These are phyloP conservation scores for Drosophila funebris DNA, from an alignment of 1,140 invertebrate genomes.

Conservation along the genomic window DNA sequence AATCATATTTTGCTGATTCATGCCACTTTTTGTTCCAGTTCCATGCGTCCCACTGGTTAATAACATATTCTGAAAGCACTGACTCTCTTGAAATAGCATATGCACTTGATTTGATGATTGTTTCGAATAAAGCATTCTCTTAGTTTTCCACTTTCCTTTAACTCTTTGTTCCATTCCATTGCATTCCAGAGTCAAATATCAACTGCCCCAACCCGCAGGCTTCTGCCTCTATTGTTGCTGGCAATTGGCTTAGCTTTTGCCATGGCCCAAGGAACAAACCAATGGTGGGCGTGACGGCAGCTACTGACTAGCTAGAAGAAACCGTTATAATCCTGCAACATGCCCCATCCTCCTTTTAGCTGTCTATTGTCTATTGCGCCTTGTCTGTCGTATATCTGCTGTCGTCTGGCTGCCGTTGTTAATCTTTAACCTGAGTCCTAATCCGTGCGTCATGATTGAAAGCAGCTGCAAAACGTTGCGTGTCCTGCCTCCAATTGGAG, in stretches of 20 bases:
- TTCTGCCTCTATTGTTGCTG: not conserved
- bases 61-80: not conserved
- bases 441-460: constrained; percentile 80
- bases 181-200: not conserved
- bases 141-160: not conserved
- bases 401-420: constrained; percentile 45
- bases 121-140: too few species aligned
- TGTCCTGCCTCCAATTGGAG: constrained; percentile 26
- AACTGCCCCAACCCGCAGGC: too few species aligned
- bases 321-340: not conserved
- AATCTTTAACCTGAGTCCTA: constrained; percentile 76
- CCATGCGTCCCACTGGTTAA: not conserved
- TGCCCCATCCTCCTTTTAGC: not conserved
- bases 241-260: constrained; percentile 57
- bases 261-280: constrained; percentile 9
- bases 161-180: not conserved
- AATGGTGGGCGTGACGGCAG: constrained; percentile 22
- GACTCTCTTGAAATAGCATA: too few species aligned
- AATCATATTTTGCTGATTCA: too few species aligned
- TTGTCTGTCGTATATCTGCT: not conserved
- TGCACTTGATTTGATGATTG: too few species aligned
- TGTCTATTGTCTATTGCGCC: not conserved
- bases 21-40: not conserved
- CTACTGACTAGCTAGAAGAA: constrained; percentile 38
- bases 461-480: constrained; percentile 66